Percentiles rank a stretch among this genome's conserved stretches.
These are phyloP conservation scores for Coregonus suidteri DNA, from an alignment of 2,797 vertebrate species.

Conservation along the genomic window DNA sequence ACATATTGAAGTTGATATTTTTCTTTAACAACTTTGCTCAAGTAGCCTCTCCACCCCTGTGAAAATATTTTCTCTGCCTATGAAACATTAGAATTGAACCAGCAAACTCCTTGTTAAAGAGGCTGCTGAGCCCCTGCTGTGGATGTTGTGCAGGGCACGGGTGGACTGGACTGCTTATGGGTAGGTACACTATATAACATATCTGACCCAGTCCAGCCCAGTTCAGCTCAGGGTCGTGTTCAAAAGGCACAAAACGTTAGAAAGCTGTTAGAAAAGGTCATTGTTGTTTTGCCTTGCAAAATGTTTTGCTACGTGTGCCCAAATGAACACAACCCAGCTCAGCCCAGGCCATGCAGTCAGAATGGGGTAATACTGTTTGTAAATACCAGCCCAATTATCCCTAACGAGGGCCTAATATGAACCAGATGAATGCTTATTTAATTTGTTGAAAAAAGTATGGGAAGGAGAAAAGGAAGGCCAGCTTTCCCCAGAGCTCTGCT, in stretches of 20 bases:
- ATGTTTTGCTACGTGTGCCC: no score
- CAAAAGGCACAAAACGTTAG: no score
- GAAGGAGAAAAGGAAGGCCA: constrained; percentile 64
- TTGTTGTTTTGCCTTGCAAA: no score
- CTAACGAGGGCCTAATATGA: constrained; percentile 72
- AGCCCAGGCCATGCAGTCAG: constrained; percentile 42
- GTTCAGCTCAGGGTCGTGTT: constrained; percentile 13
- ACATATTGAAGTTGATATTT: constrained; percentile 20
- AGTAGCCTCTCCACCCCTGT: constrained; percentile 43
- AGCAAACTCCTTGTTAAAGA: constrained; percentile 55
- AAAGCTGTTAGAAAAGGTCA: no score
- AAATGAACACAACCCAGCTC: background rate
- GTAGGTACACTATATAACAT: constrained; percentile 47
- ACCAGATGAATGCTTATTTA: constrained; percentile 74
- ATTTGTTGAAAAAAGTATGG: constrained; percentile 71
- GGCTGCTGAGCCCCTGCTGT: constrained; percentile 20
- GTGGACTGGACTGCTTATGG: constrained; percentile 11
- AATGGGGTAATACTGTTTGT: constrained; percentile 72
- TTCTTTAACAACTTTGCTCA: constrained; percentile 36
- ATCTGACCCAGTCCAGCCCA: constrained; percentile 46
- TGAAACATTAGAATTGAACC: constrained; percentile 71
- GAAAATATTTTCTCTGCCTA: constrained; percentile 57
- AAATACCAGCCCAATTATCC: constrained; percentile 73
- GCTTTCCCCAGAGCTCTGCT: constrained; percentile 28
- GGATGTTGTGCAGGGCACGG: constrained; percentile 22